Percentiles rank a stretch among this genome's conserved stretches.
Conservation (phyloP, 2,888 invertebrate species). For the Marasmarcha lunaedactyla region DNA sequence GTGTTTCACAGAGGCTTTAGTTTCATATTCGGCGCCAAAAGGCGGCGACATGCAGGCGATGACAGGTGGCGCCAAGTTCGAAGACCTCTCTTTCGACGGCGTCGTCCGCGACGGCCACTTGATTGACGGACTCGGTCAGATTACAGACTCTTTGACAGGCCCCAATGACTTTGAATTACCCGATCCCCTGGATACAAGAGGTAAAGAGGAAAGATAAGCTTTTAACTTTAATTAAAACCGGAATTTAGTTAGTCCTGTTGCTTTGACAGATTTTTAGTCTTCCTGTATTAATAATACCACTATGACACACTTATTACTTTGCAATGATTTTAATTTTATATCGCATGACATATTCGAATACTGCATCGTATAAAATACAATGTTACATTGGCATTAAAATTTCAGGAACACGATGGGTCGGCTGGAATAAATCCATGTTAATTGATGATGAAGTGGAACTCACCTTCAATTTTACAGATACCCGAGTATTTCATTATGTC, state of each 20-base stretch:
- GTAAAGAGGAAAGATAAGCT: constrained; percentile 29
- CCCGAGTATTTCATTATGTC: constrained; percentile 79
- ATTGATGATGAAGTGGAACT: constrained; percentile 76
- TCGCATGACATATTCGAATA: too few species aligned
- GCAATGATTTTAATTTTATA: too few species aligned
- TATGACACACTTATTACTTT: too few species aligned
- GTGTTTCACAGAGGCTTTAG: constrained; percentile 71
- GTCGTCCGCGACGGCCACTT: constrained; percentile 62
- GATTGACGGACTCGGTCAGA: constrained; percentile 82
- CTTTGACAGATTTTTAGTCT: too few species aligned
- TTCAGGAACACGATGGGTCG: constrained; percentile 82
- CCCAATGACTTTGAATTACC: constrained; percentile 75
- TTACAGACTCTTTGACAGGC: constrained; percentile 80
- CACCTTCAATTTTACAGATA: constrained; percentile 83
- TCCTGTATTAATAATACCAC: too few species aligned
- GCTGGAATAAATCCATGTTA: constrained; percentile 81
- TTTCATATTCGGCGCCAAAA: constrained; percentile 76
- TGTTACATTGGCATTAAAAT: constrained; percentile 6
- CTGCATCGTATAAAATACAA: not conserved
- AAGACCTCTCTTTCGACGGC: constrained; percentile 87
- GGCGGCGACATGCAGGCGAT: constrained; percentile 74
- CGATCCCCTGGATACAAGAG: constrained; percentile 68
- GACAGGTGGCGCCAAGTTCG: constrained; percentile 76
- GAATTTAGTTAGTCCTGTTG: too few species aligned
- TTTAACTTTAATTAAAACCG: too few species aligned